A percentile compares a stretch with the other conserved stretches of the same genome.
Conservation (phyloP, 2,888 invertebrate species). For the Melinaea menophilus region DNA sequence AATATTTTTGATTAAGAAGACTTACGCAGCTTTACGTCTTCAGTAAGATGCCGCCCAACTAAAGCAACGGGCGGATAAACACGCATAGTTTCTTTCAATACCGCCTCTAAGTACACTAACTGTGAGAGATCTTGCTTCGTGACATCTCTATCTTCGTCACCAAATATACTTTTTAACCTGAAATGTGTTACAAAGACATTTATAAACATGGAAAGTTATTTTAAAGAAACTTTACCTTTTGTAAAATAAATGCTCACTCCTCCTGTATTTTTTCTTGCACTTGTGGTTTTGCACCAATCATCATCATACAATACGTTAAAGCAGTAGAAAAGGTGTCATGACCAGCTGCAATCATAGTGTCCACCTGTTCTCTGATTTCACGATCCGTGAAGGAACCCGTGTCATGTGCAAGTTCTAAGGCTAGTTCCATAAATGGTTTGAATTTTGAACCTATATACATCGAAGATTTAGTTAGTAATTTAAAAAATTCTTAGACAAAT, state of each 20-base stretch:
- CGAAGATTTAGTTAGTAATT: too few species aligned
- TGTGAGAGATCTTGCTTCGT: constrained; percentile 46
- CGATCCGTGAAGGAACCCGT: constrained; percentile 58
- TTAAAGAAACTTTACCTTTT: background rate
- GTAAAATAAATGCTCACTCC: constrained; percentile 1
- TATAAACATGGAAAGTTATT: too few species aligned
- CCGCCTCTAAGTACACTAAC: constrained; percentile 50
- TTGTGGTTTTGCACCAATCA: constrained; percentile 62
- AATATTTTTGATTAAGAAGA: background rate
- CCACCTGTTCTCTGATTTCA: constrained; percentile 77
- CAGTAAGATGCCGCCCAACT: constrained; percentile 44
- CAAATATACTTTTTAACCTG: constrained; percentile 46
- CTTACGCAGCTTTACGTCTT: constrained; percentile 41
- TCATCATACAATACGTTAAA: constrained; percentile 58
- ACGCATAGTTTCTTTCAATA: constrained; percentile 52
- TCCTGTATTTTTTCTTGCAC: constrained; percentile 45
- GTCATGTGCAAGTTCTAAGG: constrained; percentile 58
- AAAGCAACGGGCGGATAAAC: constrained; percentile 49
- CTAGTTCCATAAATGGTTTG: constrained; percentile 75
- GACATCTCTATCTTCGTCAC: constrained; percentile 21
- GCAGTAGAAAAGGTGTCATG: constrained; percentile 70
- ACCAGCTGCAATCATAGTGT: constrained; percentile 78
- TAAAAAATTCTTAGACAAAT: too few species aligned
- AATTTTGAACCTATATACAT: constrained; percentile 47
- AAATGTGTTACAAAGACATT: constrained; percentile 14